These are phyloP conservation scores for Hirtodrosophila duncani DNA, from an alignment of 2,888 invertebrate genomes.

Conservation along the genomic window DNA sequence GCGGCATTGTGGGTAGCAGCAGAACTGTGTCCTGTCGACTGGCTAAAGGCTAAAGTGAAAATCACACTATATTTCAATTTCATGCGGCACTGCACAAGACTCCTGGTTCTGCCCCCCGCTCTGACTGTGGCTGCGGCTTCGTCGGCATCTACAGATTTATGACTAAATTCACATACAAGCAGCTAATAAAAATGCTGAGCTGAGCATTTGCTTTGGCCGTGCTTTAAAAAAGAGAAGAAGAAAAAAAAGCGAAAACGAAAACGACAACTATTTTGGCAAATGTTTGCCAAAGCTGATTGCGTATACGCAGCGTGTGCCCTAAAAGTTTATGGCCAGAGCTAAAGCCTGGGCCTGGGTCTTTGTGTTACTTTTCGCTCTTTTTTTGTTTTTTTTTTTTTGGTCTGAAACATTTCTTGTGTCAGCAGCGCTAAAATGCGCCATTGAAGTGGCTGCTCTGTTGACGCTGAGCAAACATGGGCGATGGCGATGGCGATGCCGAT, in stretches of 20 bases:
- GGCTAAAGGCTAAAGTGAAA: constrained; percentile 58
- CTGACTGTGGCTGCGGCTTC: too few relatives aligned
- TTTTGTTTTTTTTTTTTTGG: constrained; percentile 1
- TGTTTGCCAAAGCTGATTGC: constrained; percentile 66
- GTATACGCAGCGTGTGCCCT: constrained; percentile 62
- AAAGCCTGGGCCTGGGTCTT: constrained; percentile 47
- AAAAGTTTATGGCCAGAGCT: constrained; percentile 52
- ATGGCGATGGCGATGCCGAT: constrained; percentile 10
- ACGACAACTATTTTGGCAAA: constrained; percentile 61
- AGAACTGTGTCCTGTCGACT: constrained; percentile 1
- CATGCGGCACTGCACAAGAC: constrained; percentile 62
- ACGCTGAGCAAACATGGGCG: constrained; percentile 55
- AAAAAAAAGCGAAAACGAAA: too few relatives aligned
- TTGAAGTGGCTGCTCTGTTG: constrained; percentile 54
- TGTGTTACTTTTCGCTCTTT: background rate
- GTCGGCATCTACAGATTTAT: constrained; percentile 65
- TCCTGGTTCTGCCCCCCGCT: too few relatives aligned
- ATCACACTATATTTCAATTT: constrained; percentile 72
- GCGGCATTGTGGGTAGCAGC: constrained; percentile 6
- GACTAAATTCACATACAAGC: constrained; percentile 68
- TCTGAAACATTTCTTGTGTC: constrained; percentile 67
- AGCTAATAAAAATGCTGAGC: constrained; percentile 68
- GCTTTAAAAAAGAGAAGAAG: constrained; percentile 17
- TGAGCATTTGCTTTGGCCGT: constrained; percentile 49
- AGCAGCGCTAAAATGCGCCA: constrained; percentile 67